These are phyloP conservation scores for Chloroceryle amazona DNA, from an alignment of 2,797 vertebrate genomes.

Conservation along the genomic window DNA sequence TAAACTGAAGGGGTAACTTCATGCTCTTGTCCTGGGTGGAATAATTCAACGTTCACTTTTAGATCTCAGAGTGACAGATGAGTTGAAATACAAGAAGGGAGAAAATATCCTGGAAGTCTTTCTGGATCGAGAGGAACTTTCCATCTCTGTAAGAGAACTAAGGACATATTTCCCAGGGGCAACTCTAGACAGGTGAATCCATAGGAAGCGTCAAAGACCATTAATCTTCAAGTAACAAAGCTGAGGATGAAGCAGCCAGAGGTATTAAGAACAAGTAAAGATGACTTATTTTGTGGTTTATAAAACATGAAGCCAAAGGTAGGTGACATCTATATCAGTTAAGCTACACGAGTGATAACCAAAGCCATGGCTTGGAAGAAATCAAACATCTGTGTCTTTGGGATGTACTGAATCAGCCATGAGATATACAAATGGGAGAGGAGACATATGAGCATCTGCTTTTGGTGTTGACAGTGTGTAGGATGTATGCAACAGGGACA, in stretches of 20 bases:
- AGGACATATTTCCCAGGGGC: neutral
- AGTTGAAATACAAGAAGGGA: neutral
- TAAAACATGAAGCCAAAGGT: neutral
- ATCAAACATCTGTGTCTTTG: rapidly evolving
- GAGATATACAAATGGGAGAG: neutral
- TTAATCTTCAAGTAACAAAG: neutral
- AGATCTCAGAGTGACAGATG: constrained; percentile 16
- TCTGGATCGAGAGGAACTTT: neutral
- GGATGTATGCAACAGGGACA: neutral
- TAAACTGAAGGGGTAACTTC: neutral
- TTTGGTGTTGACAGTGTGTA: neutral
- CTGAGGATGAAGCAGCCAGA: neutral
- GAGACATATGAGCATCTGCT: neutral
- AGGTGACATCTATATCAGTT: neutral
- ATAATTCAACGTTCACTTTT: neutral
- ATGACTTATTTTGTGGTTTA: neutral
- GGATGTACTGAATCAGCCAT: neutral
- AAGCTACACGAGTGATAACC: neutral
- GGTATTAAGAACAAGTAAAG: neutral
- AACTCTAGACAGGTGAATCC: neutral
- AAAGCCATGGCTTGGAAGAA: neutral
- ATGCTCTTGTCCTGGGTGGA: neutral
- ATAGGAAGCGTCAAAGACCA: neutral
- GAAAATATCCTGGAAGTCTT: constrained; percentile 53
- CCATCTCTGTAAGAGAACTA: neutral